These are phyloP conservation scores for Brenthis hecate DNA, from an alignment of 2,888 invertebrate genomes.

Conservation along the genomic window DNA sequence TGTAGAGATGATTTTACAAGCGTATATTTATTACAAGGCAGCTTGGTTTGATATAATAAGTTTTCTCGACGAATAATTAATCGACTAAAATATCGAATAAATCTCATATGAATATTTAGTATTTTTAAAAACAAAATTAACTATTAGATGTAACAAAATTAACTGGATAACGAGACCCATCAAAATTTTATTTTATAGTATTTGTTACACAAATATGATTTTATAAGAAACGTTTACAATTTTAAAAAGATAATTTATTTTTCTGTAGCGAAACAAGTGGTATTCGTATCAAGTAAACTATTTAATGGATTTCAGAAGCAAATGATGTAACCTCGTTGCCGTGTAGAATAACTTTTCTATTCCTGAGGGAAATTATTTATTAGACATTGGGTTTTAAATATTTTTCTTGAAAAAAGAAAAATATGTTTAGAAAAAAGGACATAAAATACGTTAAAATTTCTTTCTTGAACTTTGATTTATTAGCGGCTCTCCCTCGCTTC, in stretches of 20 bases:
- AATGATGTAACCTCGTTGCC: slow-evolving; percentile 18
- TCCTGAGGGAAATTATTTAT: slow-evolving; percentile 31
- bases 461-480: too few species aligned
- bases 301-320: slow-evolving; percentile 20
- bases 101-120: too few species aligned
- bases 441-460: too few species aligned
- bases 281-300: slow-evolving; percentile 10
- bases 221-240: too few species aligned
- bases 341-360: slow-evolving; percentile 14
- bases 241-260: too few species aligned
- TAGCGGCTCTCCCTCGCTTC: too few species aligned
- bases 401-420: not conserved
- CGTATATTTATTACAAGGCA: not conserved
- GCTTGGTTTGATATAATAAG: not conserved
- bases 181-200: too few species aligned
- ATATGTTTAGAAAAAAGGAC: not conserved
- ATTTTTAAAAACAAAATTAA: too few species aligned
- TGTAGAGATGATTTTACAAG: not conserved
- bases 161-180: too few species aligned
- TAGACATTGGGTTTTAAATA: slow-evolving; percentile 14
- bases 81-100: not conserved
- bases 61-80: not conserved
- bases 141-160: too few species aligned
- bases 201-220: too few species aligned
- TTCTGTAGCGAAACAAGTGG: not conserved